phyloP scores from a whole-genome alignment of 2,113 vertebrate species.

The Ailuropoda melanoleuca region DNA sequence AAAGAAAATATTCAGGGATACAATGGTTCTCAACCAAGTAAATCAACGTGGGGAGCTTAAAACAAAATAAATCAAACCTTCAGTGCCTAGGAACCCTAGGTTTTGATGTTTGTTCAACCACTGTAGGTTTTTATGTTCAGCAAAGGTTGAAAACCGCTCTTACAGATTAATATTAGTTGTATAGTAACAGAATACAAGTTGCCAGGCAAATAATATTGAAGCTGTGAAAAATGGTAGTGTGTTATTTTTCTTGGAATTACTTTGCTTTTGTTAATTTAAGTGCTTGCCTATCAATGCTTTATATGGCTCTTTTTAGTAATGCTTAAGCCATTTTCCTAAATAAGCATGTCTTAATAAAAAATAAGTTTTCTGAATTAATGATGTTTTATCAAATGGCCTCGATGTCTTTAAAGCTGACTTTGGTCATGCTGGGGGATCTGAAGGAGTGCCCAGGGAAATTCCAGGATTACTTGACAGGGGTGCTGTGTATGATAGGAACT shows the following conservation, averaged over 20 bases:
- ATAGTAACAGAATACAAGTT: constrained; percentile 28
- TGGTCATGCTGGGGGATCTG: constrained; percentile 90
- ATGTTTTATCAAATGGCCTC: constrained; percentile 94
- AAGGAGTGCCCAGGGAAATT: constrained; percentile 90
- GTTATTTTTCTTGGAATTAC: constrained; percentile 35
- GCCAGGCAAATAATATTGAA: constrained; percentile 1
- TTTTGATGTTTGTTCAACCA: constrained; percentile 39
- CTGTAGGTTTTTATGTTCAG: constrained; percentile 11
- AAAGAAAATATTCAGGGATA: constrained; percentile 52
- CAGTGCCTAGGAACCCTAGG: neutral
- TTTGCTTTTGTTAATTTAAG: constrained; percentile 55
- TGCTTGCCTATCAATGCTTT: neutral
- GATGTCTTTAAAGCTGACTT: constrained; percentile 98
- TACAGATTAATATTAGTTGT: constrained; percentile 41
- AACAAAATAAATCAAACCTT: neutral
- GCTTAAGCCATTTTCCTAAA: constrained; percentile 75
- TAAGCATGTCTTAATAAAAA: constrained; percentile 84
- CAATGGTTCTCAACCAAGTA: neutral
- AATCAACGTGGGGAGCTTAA: constrained; percentile 3
- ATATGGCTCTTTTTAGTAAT: constrained; percentile 62
- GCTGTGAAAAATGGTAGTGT: neutral
- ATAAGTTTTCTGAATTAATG: constrained; percentile 79
- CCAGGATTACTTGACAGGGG: constrained; percentile 92
- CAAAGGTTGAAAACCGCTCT: constrained; percentile 14
- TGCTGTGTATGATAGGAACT: constrained; percentile 92